A percentile compares a stretch with the other conserved stretches of the same genome.
These are phyloP conservation scores for Thaleichthys pacificus DNA, from an alignment of 2,797 vertebrate species.

Conservation along the genomic window DNA sequence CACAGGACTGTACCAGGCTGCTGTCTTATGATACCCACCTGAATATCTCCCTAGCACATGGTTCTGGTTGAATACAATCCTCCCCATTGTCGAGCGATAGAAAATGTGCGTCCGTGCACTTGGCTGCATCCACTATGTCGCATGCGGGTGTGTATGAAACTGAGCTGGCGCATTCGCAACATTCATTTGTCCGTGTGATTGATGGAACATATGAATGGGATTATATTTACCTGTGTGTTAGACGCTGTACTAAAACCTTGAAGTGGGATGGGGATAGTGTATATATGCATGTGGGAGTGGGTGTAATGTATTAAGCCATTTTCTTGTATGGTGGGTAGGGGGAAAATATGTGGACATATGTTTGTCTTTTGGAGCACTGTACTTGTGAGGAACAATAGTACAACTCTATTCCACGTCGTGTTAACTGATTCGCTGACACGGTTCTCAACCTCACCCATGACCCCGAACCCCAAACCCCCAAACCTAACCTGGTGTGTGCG, in stretches of 20 bases:
- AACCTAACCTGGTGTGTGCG: neutral
- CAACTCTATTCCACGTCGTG: too few relatives aligned
- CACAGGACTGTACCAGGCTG: slow-evolving; percentile 41
- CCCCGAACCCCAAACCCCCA: too few relatives aligned
- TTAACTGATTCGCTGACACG: too few relatives aligned
- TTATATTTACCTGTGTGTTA: neutral
- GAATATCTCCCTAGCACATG: slow-evolving; percentile 61
- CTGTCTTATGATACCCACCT: slow-evolving; percentile 73
- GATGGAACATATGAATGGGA: neutral
- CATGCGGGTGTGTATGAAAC: neutral
- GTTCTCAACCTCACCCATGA: too few relatives aligned
- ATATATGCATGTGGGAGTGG: neutral
- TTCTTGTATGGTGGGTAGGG: neutral
- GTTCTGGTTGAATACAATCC: slow-evolving; percentile 61
- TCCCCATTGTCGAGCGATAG: slow-evolving; percentile 50
- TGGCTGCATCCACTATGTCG: neutral
- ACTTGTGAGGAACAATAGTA: too few relatives aligned
- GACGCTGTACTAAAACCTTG: neutral
- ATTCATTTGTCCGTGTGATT: neutral
- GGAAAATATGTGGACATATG: too few relatives aligned
- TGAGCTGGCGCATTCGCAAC: neutral
- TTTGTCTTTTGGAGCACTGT: too few relatives aligned
- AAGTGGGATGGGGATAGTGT: neutral
- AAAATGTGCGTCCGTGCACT: neutral
- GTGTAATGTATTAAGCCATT: slow-evolving; percentile 1